A percentile compares a stretch with the other conserved stretches of the same genome.
phyloP scores from a whole-genome alignment of 2,797 vertebrate genomes.

The Sebastes alutus region DNA sequence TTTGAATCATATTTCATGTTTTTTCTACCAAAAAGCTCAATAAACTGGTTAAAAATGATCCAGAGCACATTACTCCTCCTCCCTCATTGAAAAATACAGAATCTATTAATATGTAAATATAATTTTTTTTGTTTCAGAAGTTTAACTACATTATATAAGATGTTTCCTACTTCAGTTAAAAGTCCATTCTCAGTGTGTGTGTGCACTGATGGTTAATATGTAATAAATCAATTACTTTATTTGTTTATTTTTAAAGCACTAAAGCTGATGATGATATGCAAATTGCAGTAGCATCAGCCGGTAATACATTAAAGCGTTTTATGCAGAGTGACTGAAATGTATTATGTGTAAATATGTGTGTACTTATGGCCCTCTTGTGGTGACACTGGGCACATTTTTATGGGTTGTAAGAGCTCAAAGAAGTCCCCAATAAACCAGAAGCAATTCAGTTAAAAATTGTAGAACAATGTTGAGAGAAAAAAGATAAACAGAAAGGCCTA shows the following conservation, averaged over 20 bases:
- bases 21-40: not conserved
- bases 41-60: not conserved
- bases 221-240: not conserved
- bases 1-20: not conserved
- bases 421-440: not conserved
- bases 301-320: not conserved
- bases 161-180: not conserved
- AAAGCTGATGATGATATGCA: too few relatives aligned
- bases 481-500: not conserved
- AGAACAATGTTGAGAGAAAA: not conserved
- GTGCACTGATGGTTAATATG: not conserved
- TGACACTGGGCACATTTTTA: not conserved
- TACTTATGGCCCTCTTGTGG: constrained; percentile 48
- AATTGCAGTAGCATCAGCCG: not conserved
- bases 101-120: not conserved
- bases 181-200: not conserved
- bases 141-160: not conserved
- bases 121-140: not conserved
- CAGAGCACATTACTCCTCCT: not conserved
- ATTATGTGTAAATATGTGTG: not conserved
- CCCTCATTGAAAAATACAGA: not conserved
- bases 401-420: not conserved
- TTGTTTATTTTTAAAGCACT: not conserved
- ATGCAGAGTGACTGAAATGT: not conserved
- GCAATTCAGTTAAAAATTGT: not conserved